Conservation (phyloP, 2,113 vertebrate species). For the Ophiodon elongatus region DNA sequence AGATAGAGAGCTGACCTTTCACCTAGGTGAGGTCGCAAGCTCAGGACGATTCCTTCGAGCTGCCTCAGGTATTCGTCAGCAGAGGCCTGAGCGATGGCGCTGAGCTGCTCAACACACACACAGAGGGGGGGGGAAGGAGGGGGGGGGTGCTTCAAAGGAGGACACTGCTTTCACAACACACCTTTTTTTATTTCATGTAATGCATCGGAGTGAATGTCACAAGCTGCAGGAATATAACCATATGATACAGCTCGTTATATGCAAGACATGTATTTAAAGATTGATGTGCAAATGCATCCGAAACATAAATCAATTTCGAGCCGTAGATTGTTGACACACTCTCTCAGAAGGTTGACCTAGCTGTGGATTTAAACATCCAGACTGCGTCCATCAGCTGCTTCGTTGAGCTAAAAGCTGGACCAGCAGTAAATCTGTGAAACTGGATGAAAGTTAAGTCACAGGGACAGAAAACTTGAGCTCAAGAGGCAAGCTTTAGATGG, state of each 20-base stretch:
- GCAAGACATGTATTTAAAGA: neutral
- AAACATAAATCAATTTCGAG: neutral
- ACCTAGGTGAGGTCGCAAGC: constrained; percentile 24
- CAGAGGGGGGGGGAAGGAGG: neutral
- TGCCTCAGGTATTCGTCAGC: constrained; percentile 6
- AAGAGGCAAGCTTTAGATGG: neutral
- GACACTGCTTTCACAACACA: neutral
- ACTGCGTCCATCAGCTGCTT: neutral
- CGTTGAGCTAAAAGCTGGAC: neutral
- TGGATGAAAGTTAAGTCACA: neutral
- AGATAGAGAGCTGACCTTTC: constrained; percentile 27
- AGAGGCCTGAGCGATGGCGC: constrained; percentile 2
- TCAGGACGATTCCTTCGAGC: neutral
- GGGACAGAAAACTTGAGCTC: too few relatives aligned
- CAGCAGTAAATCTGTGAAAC: neutral
- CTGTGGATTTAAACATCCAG: neutral
- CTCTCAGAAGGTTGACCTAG: neutral
- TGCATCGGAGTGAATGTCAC: neutral
- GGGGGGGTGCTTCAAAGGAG: constrained; percentile 18
- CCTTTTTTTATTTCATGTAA: neutral
- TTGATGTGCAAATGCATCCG: neutral
- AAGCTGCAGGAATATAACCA: neutral
- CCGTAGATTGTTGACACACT: too few relatives aligned
- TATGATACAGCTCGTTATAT: too few relatives aligned
- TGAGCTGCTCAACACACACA: constrained; percentile 25